Base-by-base conservation (phyloP, 2,113 vertebrate species). In the Hylia prasina region DNA sequence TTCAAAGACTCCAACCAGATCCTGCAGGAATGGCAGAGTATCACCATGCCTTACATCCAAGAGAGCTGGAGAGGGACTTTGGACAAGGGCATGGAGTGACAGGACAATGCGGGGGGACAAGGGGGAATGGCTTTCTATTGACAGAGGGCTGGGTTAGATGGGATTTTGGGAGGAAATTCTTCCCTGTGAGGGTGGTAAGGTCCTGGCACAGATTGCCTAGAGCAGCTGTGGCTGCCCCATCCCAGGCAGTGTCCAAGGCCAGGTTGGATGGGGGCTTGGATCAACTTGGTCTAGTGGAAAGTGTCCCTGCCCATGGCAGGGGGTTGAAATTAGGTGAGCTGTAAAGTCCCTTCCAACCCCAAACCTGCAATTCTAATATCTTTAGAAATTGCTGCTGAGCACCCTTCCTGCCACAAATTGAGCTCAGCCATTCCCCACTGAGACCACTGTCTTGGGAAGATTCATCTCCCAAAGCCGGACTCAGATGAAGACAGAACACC, bases 21-120 rank as follows among this genome's bases (percentile, higher is more conserved):
- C 48, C 33, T 23, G 4, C 15, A 54, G 50, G 22, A 30, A 16
- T 35, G 22, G 40, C 21, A 10, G 65, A 75, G 21, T 53, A 15
- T 37, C 31, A 9, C 23, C 0, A 0, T 14, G 19, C 10, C 33
- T 60, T 13, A 24, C 2, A 14, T 42, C 30, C 13, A 56, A 48
- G 40, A 70, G 30, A 63, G 24, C 20, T 56, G 25, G 8, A 63
- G 30, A 47, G 24, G n/a, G 56, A 70, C n/a, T 54, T 20, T 40
- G 64, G n/a, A 40, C 15, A 56, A 40, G 4, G 47, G 40, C 28
- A 9, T 54, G 40, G 47, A 47, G 24, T 10, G 39, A 53, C 16
- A 87, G n/a, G 30, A 30, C 20, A 61, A 70, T n/a, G n/a, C n/a
- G n/a, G 10, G 10, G 2, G 16, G 16, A 40, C 20, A 61, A 70